Base-by-base conservation (phyloP, 1,140 invertebrate genomes). In the Marisa cornuarietis region DNA sequence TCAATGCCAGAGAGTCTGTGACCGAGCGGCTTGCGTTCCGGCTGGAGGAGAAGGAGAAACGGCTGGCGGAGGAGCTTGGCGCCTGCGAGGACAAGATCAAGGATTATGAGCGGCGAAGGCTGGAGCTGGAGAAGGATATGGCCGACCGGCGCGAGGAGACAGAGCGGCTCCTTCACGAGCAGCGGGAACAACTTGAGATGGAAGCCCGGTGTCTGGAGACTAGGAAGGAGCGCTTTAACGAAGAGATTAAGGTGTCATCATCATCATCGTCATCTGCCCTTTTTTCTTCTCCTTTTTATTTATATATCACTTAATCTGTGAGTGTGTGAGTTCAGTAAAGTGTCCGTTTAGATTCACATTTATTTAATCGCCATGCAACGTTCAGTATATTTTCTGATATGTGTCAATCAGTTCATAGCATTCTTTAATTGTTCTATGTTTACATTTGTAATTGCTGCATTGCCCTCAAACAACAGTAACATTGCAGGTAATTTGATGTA, bases 201-300 rank as follows among this genome's bases (percentile, higher is more conserved):
- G 80, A 87, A 61, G 80, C 72, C 76, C 82, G 80, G 20, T 78
- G 80, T 20, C 83, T 90, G 71, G 76, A 85, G 66, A 82, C 63
- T 26, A 86, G 88, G 14, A 84, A 83, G 76, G 85, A 87, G 10
- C 84, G 71, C 22, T 88, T 90, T 71, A 81, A 85, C 6, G 65
- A 79, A 3, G 87, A 90, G 79, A 73, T 90, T 20, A 85, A 85
- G 84, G 87, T 88, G 81, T 10, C 8, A 49, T 77, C 22, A 18
- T 58, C 42, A 22, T 76, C 58, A 31, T 61, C 52, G 11, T 76
- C 24, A 52, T n/a, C 65, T 62, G 7, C 16, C 26, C 20, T 3
- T n/a, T 10, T 65, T 54, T 62, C n/a, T 68, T 68, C 5, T 68
- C 31, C 13, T 22, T 18, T 22, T 68, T 68, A 24, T 68, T 42